Evolutionary conservation across 2,888 invertebrate genomes (phyloP), one percentile per base, ranked within the genome.

Genomic region (Ypsolopha sequella): DNA sequence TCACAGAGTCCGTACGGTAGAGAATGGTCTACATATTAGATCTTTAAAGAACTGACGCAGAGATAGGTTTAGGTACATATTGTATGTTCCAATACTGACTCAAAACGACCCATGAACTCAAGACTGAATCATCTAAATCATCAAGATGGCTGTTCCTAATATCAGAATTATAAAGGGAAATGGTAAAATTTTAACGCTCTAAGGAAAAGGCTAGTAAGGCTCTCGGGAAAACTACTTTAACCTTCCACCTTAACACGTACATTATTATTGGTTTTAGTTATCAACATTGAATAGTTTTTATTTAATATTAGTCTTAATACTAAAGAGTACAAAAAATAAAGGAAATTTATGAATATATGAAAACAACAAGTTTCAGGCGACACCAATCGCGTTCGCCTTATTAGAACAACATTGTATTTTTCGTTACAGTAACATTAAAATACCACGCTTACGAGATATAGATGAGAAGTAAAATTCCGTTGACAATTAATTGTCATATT

Each of bases 261-360:
- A 75, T 64, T 68, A 63, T 78, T 80, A 84, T 80, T 78, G 81
- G 81, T 81, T 84, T 82, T 80, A 84, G 79, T 84, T 77, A 81
- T 84, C 81, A 86, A 86, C 86, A 85, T 85, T 84, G 81, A 85
- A 86, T 86, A 86, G 81, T 82, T 80, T 76, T 80, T 71, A 65
- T 66, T 80, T 80, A 82, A 80, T 80, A 80, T 85, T 81, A 84
- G 74, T 71, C 82, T 84, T 86, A 85, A 72, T 66, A 80, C 84
- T 86, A 86, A 85, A 86, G 85, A 86, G 86, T 86, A 86, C 85
- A 86, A 86, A 86, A 86, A 86, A 86, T 86, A 86, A 86, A 86
- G 86, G 85, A 86, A 86, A 82, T 81, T 80, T 84, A 85, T 81
- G 85, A 85, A 81, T 84, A 82, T 82, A 82, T 81, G 81, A 82